phyloP scores from a whole-genome alignment of 35 echinoderm and acorn worm species.

The Apostichopus parvimensis region DNA sequence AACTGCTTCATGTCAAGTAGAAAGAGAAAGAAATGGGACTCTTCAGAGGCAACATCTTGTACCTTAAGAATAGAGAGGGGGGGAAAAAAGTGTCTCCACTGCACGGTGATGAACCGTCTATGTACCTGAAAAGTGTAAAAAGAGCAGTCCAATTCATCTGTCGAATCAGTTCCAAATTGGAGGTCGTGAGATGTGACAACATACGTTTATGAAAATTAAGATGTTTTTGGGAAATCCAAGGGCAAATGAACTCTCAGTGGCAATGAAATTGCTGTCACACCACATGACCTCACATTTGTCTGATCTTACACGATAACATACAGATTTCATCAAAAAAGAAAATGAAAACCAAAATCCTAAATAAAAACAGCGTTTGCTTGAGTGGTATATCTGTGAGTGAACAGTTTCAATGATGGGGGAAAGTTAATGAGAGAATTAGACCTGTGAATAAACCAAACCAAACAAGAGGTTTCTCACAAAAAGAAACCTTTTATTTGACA shows the following conservation, averaged over 20 bases:
- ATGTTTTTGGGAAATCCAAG: background rate
- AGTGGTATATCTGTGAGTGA: constrained; percentile 27
- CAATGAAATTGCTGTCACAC: background rate
- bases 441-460: constrained; percentile 37
- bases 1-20: constrained; percentile 17
- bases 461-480: background rate
- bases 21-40: background rate
- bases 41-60: background rate
- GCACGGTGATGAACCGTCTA: background rate
- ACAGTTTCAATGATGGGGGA: constrained; percentile 12
- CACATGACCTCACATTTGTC: constrained; percentile 25
- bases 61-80: constrained; percentile 29
- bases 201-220: background rate
- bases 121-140: constrained; percentile 8
- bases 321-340: background rate
- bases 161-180: constrained; percentile 14
- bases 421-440: constrained; percentile 14
- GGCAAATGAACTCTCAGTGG: background rate
- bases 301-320: background rate
- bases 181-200: background rate
- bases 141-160: constrained; percentile 13
- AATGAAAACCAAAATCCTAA: constrained; percentile 11
- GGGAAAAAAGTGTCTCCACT: background rate
- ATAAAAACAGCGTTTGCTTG: constrained; percentile 55
- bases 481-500: constrained; percentile 29